phyloP scores from a whole-genome alignment of 2,888 invertebrate species.

The Tortricodes alternella region DNA sequence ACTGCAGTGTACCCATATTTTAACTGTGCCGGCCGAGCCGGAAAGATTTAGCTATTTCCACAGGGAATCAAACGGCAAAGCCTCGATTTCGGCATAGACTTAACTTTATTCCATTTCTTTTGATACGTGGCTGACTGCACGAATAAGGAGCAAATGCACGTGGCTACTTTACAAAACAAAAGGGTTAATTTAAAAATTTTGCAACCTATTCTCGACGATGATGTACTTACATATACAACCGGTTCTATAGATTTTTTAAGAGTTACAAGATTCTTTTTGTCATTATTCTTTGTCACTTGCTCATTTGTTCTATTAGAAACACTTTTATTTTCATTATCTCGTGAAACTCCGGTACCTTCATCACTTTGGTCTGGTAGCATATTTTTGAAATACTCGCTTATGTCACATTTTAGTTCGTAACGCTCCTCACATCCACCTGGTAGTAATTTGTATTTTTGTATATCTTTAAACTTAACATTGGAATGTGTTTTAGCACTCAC shows the following conservation, averaged over 20 bases:
- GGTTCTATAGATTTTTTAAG: background rate
- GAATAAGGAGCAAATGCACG: no score
- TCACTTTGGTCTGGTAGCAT: constrained; percentile 28
- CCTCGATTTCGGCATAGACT: constrained; percentile 17
- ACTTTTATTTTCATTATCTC: background rate
- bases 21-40: constrained; percentile 6
- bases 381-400: constrained; percentile 7
- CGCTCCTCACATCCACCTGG: constrained; percentile 47
- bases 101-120: constrained; percentile 15
- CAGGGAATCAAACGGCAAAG: constrained; percentile 12
- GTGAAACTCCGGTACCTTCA: background rate
- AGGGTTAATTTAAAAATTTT: background rate
- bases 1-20: constrained; percentile 5
- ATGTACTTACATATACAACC: background rate
- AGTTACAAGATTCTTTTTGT: background rate
- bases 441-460: constrained; percentile 39
- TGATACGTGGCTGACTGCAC: no score
- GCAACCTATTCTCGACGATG: background rate
- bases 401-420: constrained; percentile 19
- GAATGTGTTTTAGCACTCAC: constrained; percentile 36
- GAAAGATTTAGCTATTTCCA: constrained; percentile 23
- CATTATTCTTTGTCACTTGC: background rate
- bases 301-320: background rate
- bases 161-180: background rate
- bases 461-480: constrained; percentile 16